These are phyloP conservation scores for Heliothis subflexa DNA, from an alignment of 1,140 invertebrate species.

Conservation along the genomic window DNA sequence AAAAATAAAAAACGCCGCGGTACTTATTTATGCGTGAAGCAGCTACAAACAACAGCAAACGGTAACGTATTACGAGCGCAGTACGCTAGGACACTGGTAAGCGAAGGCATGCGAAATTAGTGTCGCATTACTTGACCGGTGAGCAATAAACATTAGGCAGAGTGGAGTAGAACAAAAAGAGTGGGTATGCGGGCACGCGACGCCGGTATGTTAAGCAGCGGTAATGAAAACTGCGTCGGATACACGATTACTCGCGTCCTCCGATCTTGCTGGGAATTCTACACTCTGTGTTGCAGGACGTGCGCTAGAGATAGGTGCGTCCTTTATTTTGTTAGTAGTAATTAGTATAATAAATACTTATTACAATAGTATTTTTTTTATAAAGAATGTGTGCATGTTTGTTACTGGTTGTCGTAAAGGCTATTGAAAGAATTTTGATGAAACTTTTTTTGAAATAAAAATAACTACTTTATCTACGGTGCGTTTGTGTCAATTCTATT, in stretches of 20 bases:
- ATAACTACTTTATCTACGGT: too few relatives aligned
- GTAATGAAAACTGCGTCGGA: slow-evolving; percentile 73
- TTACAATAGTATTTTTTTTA: too few relatives aligned
- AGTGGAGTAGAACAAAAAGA: slow-evolving; percentile 55
- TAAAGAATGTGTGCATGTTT: too few relatives aligned
- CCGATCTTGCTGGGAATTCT: slow-evolving; percentile 59
- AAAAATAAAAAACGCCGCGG: neutral
- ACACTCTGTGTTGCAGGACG: slow-evolving; percentile 47
- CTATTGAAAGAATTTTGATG: too few relatives aligned
- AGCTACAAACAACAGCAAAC: slow-evolving; percentile 25
- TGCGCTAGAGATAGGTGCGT: slow-evolving; percentile 53
- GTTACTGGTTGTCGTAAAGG: too few relatives aligned
- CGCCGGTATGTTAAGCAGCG: slow-evolving; percentile 73
- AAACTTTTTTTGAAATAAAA: too few relatives aligned
- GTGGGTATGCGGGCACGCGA: slow-evolving; percentile 54
- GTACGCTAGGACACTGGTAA: slow-evolving; percentile 39
- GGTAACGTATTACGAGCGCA: slow-evolving; percentile 32
- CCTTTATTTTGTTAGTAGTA: slow-evolving; percentile 26
- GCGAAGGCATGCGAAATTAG: slow-evolving; percentile 47
- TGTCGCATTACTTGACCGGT: slow-evolving; percentile 48
- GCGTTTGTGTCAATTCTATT: too few relatives aligned
- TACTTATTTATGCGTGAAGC: slow-evolving; percentile 19
- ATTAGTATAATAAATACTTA: too few relatives aligned
- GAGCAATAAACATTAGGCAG: slow-evolving; percentile 58
- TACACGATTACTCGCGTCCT: slow-evolving; percentile 61